Conservation (phyloP, 2,797 vertebrate genomes). For the Molossus molossus region DNA sequence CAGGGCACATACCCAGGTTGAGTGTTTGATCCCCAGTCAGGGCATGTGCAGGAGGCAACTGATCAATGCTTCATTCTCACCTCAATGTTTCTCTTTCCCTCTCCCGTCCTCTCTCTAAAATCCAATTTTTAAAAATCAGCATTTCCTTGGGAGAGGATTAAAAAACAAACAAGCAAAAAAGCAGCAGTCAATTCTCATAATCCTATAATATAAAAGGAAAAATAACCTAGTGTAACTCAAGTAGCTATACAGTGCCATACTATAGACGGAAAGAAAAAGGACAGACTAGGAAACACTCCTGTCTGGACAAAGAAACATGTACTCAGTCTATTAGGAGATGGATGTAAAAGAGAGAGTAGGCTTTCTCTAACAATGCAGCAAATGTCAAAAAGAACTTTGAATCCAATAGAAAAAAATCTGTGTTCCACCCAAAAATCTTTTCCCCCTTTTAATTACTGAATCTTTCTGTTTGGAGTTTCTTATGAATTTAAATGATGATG, state of each 20-base stretch:
- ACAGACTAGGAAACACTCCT: background rate
- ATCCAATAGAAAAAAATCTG: constrained; percentile 17
- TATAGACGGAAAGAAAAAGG: background rate
- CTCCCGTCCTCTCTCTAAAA: background rate
- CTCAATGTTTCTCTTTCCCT: background rate
- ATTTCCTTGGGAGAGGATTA: background rate
- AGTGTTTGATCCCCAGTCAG: background rate
- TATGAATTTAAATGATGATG: background rate
- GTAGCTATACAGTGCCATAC: background rate
- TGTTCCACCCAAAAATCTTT: background rate
- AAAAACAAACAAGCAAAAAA: background rate
- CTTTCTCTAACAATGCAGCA: background rate
- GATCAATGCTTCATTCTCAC: background rate
- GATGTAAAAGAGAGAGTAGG: background rate
- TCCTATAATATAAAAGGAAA: background rate
- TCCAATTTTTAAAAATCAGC: background rate
- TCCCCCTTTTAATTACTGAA: background rate
- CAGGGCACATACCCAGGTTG: background rate
- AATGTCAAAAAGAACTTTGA: background rate
- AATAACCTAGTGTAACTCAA: background rate
- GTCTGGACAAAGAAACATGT: rapidly evolving
- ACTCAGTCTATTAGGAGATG: background rate
- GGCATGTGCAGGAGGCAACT: background rate
- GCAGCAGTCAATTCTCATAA: background rate
- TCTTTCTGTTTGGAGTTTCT: background rate